Evolutionary conservation across 2,888 invertebrate species (phyloP), one percentile per base, ranked within the genome.

Genomic region (Heliconius hortense): DNA sequence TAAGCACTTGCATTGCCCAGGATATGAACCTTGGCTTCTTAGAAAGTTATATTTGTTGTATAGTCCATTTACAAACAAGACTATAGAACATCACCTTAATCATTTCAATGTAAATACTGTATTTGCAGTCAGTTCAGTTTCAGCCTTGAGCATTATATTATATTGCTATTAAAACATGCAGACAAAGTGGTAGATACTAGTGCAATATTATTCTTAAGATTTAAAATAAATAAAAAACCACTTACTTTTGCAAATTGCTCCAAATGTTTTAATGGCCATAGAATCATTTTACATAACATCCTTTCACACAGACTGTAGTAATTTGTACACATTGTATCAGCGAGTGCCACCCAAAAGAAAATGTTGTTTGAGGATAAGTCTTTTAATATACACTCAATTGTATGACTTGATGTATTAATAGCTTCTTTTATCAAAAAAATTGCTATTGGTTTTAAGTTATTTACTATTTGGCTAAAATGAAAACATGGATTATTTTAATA

Each of bases 201-300:
- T 18, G 18, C 48, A 18, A 7, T 18, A 48, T 31, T 31, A 31
- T 8, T 8, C 31, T 18, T 48, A 48, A 39, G 7, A 48, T 18
- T 48, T 7, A 26, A 48, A 28, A n/a, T 18, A 31, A 18, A 63
- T 8, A 26, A 39, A 35, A 24, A 70, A 67, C 48, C 80, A 86
- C 88, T 77, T 85, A 90, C 91, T 76, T 88, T 80, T 35, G 76
- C 80, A 78, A 88, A 84, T 11, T 70, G 39, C 11, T 82, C 74
- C 53, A 85, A 72, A 26, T 81, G 71, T 72, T 86, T 81, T 39
- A 93, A 80, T 2, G 93, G 93, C 90, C 91, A 91, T 13, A 86
- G 26, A 13, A 93, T 73, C 28, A 88, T 78, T 62, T 81, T 79
- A 28, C 74, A 74, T 66, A 87, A 72, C 56, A 79, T 79, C 18